Base-by-base conservation (phyloP, 2,888 invertebrate species). In the Carabus problematicus region DNA sequence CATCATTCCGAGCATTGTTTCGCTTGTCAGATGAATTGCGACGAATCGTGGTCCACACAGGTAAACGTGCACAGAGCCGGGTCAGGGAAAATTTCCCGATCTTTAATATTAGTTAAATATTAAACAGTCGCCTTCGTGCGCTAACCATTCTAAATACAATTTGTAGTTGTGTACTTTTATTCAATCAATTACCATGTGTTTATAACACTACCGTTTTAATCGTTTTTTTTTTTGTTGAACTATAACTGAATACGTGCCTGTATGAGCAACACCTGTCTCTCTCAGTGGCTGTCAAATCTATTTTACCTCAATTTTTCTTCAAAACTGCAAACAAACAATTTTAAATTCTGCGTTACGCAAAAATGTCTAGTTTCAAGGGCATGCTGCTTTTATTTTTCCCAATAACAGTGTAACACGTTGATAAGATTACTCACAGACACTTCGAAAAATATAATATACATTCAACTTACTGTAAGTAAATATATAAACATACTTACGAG, bases 1-100 rank as follows among this genome's bases (percentile, higher is more conserved):
- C 78, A 78, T 79, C 76, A 78, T 79, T 79, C 78, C 70, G 71
- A 74, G 71, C 70, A 73, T 75, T 75, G 75, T 76, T 75, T 75
- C 71, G 73, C 72, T 77, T 78, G 78, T 79, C 78, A 78, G 73
- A 64, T 71, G 71, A 72, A 71, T 66, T 70, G 71, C 64, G 64
- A 61, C 19, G 14, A 59, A 59, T 59, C 29, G 58, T 66, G 56
- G 40, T 58, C 49, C 49, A 66, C 58, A 67, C 67, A 67, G 67
- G 67, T 67, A 67, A 54, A 60, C 40, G n/a, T n/a, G 52, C n/a
- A 56, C 14, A 52, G 29, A 6, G 6, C 29, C 29, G 29, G 29
- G n/a, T n/a, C 6, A 29, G 2, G 29, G 6, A 6, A 29, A 6
- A 29, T 29, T 29, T 29, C 29, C 6, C n/a, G n/a, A 6, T 29